A percentile compares a stretch with the other conserved stretches of the same genome.
Conservation (phyloP, 2,113 vertebrate genomes). For the Beaufortia kweichowensis region DNA sequence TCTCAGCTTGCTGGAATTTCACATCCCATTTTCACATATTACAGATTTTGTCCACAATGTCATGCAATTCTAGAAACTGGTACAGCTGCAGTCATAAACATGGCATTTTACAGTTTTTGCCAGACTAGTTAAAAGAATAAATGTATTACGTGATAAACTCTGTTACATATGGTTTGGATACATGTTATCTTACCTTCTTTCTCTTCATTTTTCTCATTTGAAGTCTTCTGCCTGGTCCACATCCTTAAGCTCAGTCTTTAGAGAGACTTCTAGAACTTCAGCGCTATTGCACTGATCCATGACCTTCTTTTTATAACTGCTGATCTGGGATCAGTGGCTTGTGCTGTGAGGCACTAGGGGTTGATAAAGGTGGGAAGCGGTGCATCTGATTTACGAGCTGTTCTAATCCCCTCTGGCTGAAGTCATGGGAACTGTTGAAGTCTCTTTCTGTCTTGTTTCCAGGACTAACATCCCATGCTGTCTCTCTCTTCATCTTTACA, state of each 20-base stretch:
- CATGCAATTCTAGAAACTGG: neutral
- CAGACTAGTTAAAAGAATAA: slow-evolving; percentile 53
- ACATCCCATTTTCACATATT: neutral
- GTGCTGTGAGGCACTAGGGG: neutral
- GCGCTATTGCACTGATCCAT: slow-evolving; percentile 23
- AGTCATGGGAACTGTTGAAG: slow-evolving; percentile 49
- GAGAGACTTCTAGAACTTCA: no score
- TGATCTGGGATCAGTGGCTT: slow-evolving; percentile 25
- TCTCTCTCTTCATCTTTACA: slow-evolving; percentile 31
- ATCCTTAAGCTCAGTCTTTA: slow-evolving; percentile 36
- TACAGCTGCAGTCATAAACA: slow-evolving; percentile 31
- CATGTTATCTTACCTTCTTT: slow-evolving; percentile 54
- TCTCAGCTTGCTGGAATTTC: no score
- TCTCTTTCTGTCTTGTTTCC: neutral
- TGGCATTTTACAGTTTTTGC: slow-evolving; percentile 34
- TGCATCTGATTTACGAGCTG: slow-evolving; percentile 55
- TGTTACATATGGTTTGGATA: slow-evolving; percentile 65
- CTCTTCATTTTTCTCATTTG: slow-evolving; percentile 57
- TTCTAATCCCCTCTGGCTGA: slow-evolving; percentile 53
- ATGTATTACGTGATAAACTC: slow-evolving; percentile 59
- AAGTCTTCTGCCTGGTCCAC: slow-evolving; percentile 50
- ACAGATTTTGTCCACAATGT: neutral
- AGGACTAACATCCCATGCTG: neutral
- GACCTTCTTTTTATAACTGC: slow-evolving; percentile 17
- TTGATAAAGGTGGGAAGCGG: slow-evolving; percentile 55